Percentiles rank a stretch among this genome's conserved stretches.
Conservation (phyloP, 2,888 invertebrate species). For the Dorcus hopei region DNA sequence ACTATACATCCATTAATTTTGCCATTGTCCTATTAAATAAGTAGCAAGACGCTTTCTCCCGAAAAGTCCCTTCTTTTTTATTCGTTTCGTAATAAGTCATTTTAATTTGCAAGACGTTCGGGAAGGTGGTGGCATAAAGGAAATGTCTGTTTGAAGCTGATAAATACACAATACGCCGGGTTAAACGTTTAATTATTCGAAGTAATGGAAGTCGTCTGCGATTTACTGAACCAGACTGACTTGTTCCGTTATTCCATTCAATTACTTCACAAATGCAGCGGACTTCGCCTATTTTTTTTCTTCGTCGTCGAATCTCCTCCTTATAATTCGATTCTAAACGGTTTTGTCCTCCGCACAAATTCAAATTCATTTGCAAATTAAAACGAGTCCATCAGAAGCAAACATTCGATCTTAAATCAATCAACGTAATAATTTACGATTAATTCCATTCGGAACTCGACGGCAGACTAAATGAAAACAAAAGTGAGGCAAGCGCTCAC, state of each 20-base stretch:
- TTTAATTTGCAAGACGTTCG: conserved; percentile 34
- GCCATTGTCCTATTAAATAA: too few species aligned
- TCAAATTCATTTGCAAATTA: too few species aligned
- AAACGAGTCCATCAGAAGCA: too few species aligned
- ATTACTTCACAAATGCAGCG: conserved; percentile 21
- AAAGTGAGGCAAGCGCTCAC: conserved; percentile 26
- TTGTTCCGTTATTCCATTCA: conserved; percentile 26
- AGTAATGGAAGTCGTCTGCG: conserved; percentile 31
- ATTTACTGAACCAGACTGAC: conserved; percentile 26
- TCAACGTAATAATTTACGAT: too few species aligned
- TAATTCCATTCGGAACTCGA: too few species aligned
- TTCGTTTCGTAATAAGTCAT: conserved; percentile 32
- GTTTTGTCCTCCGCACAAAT: too few species aligned
- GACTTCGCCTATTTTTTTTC: conserved; percentile 14
- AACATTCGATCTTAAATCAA: too few species aligned
- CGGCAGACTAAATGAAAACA: conserved; percentile 18
- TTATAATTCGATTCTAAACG: too few species aligned
- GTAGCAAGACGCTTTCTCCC: too few species aligned
- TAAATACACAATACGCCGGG: conserved; percentile 40
- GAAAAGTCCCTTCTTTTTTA: conserved; percentile 15
- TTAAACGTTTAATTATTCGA: conserved; percentile 40
- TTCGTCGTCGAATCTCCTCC: too few species aligned
- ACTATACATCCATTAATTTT: too few species aligned
- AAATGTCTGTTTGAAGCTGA: conserved; percentile 39
- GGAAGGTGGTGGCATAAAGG: conserved; percentile 29